Base-by-base conservation (phyloP, 2,888 invertebrate genomes). In the Theodoxus fluviatilis region DNA sequence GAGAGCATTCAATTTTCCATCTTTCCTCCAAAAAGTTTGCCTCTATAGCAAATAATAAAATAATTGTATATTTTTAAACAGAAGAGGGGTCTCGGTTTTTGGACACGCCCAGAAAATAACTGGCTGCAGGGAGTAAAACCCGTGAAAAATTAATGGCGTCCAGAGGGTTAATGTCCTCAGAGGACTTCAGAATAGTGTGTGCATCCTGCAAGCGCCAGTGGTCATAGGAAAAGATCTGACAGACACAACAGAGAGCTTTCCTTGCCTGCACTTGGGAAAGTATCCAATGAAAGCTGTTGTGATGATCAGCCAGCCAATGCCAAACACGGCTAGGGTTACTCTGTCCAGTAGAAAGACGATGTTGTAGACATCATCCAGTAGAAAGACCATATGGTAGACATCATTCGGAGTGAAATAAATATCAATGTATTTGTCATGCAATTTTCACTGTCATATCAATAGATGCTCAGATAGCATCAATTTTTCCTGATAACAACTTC, bases 251-350 rank as follows among this genome's bases (percentile, higher is more conserved):
- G 33, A 69, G 35, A 22, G 22, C 18, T 28, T 12, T 52, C 79
- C 81, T 77, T 75, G 85, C 87, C 75, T 76, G 71, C 83, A 75
- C 71, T 81, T 77, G 76, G 84, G 79, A 73, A 89, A 71, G 80
- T 81, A 79, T 52, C 86, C 87, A 82, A 89, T 80, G 28, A 85
- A 72, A 31, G 82, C 83, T 69, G 85, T 86, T 37, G 84, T 82
- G 2, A 80, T 64, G 2, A 87, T 78, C 38, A 86, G 74, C 76
- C 81, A 81, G 3, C 72, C 49, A n/a, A 85, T 74, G 0, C 84
- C 84, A 40, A 83, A 72, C 37, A 78, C 68, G 31, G 82, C 79
- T 63, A 87, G 68, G 22, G 76, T 66, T 2, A 80, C 35, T 65
- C 85, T 85, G 79, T 25, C 74, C 79, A 64, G 64, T 18, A 35